Conservation (phyloP, 2,888 invertebrate species). For the Himalopsyche japonica region DNA sequence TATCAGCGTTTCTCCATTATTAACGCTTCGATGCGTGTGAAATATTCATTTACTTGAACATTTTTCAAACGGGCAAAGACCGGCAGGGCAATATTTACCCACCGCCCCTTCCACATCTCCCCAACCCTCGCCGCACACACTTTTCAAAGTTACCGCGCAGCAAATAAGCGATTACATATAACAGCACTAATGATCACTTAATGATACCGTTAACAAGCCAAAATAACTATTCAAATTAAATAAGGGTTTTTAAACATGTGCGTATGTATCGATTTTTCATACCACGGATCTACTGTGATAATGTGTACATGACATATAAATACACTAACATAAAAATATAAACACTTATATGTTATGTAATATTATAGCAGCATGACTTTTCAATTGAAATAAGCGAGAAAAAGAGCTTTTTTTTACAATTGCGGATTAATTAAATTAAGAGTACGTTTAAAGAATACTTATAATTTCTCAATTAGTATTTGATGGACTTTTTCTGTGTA, state of each 20-base stretch:
- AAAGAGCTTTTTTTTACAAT: too few species aligned
- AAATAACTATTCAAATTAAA: neutral
- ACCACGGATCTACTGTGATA: neutral
- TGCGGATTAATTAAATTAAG: too few species aligned
- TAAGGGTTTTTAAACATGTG: neutral
- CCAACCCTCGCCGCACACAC: neutral
- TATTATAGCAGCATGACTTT: too few species aligned
- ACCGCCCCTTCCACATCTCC: neutral
- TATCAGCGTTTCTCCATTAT: constrained; percentile 30
- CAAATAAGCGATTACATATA: neutral
- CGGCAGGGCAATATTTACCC: neutral
- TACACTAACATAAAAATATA: too few species aligned
- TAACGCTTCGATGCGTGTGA: constrained; percentile 29
- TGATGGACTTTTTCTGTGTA: too few species aligned
- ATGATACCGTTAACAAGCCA: neutral
- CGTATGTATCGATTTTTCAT: neutral
- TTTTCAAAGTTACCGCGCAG: neutral
- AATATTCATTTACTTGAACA: constrained; percentile 34
- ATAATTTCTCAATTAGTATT: too few species aligned
- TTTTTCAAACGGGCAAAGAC: constrained; percentile 23
- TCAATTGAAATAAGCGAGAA: too few species aligned
- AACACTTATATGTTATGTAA: too few species aligned
- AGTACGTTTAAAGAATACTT: too few species aligned
- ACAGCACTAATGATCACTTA: neutral
- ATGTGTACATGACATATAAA: too few species aligned